Percentiles rank a stretch among this genome's conserved stretches.
phyloP scores from a whole-genome alignment of 2,888 invertebrate species.

The Drosophila paracracens region DNA sequence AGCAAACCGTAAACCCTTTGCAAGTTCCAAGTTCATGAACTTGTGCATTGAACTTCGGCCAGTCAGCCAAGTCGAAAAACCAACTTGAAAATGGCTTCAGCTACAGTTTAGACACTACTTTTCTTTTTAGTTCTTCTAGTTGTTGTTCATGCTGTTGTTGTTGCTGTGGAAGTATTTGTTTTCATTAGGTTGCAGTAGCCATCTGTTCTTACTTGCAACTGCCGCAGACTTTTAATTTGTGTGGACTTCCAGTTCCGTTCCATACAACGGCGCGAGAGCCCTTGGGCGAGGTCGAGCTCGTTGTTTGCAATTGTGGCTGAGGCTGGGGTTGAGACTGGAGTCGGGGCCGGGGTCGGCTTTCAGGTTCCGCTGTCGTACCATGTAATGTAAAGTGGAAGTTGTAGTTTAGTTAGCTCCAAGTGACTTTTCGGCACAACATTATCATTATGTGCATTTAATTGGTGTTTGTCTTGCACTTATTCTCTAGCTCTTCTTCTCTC shows the following conservation, averaged over 20 bases:
- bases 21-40: slow-evolving; percentile 79
- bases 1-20: slow-evolving; percentile 59
- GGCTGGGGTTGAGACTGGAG: background rate
- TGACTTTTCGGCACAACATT: slow-evolving; percentile 79
- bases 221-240: slow-evolving; percentile 74
- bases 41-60: slow-evolving; percentile 77
- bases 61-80: slow-evolving; percentile 63
- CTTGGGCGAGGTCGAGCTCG: slow-evolving; percentile 58
- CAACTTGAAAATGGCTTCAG: slow-evolving; percentile 64
- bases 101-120: slow-evolving; percentile 56
- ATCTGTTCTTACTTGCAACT: slow-evolving; percentile 64
- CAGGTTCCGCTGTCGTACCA: slow-evolving; percentile 69
- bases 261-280: slow-evolving; percentile 24
- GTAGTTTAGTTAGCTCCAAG: slow-evolving; percentile 76
- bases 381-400: slow-evolving; percentile 78
- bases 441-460: slow-evolving; percentile 81
- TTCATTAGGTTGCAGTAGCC: slow-evolving; percentile 74
- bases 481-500: slow-evolving; percentile 10
- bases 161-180: slow-evolving; percentile 60
- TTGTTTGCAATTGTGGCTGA: slow-evolving; percentile 21
- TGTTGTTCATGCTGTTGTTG: slow-evolving; percentile 29
- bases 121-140: slow-evolving; percentile 26
- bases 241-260: slow-evolving; percentile 70
- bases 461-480: slow-evolving; percentile 71
- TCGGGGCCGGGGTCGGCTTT: slow-evolving; percentile 7